These are phyloP conservation scores for Actinia tenebrosa DNA, from an alignment of 64 coral and sea anemone genomes.

Conservation along the genomic window DNA sequence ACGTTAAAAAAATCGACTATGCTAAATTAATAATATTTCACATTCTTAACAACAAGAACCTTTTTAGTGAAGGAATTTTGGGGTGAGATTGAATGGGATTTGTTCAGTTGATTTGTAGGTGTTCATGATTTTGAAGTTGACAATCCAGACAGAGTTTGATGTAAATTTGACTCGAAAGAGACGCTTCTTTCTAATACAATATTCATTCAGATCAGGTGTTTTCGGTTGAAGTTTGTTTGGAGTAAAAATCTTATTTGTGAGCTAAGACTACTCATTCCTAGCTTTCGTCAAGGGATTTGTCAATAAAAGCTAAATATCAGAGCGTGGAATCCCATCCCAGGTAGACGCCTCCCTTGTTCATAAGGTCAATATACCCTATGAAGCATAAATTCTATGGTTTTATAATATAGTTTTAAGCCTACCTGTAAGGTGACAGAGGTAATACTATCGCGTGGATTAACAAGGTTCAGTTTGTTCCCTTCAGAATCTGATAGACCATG, in stretches of 20 bases:
- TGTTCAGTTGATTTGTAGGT: not conserved
- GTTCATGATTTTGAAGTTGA: not conserved
- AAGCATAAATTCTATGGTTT: not conserved
- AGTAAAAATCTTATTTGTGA: not conserved
- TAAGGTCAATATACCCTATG: not conserved
- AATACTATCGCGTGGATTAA: slow-evolving; percentile 69
- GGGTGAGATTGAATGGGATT: not conserved
- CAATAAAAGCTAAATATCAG: not conserved
- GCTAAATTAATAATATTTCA: slow-evolving; percentile 15
- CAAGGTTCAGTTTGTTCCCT: not conserved
- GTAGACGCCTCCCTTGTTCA: not conserved
- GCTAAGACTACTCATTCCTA: not conserved
- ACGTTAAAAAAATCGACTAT: not conserved
- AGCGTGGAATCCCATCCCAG: not conserved
- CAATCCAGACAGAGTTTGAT: not conserved
- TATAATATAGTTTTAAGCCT: not conserved
- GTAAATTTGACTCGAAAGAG: not conserved
- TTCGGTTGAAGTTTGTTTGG: slow-evolving; percentile 6
- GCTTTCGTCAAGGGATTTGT: not conserved
- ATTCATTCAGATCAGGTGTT: slow-evolving; percentile 23
- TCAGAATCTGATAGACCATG: slow-evolving; percentile 66
- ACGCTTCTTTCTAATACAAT: slow-evolving; percentile 25
- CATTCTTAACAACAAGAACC: not conserved
- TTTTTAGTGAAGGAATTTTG: not conserved
- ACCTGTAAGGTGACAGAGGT: slow-evolving; percentile 74